Base-by-base conservation (phyloP, 2,888 invertebrate species). In the Drosophila demipolita region DNA sequence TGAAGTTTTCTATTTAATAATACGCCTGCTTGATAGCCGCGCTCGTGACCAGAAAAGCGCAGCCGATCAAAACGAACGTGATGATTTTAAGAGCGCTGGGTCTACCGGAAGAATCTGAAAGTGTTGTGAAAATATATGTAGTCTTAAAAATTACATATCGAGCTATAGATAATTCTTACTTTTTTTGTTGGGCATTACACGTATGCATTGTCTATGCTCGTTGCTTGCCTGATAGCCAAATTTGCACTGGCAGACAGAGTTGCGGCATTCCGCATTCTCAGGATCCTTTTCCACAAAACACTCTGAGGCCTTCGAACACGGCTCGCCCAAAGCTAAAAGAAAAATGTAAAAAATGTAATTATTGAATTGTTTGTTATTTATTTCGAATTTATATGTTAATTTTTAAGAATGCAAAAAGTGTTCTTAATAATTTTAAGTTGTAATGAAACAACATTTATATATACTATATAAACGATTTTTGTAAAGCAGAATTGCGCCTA, bases 31-130 rank as follows among this genome's bases (percentile, higher is more conserved):
- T 93, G 45, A 93, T 89, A 66, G 93, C 93, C 67, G 93, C 93
- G 83, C 92, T 92, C 75, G 93, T 93, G 73, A 93, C 91, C 61
- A 93, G 74, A 82, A 93, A 91, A 73, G 93, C 93, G 65, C 93
- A 91, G 63, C 92, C 92, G 74, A 93, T 93, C 77, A 93, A 78
- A 71, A 91, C 73, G 74, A 93, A 92, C 72, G 93, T 93, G 71
- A 93, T 92, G 77, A 93, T 91, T 91, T 93, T 93, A 73, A 93
- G 92, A 83, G 91, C 92, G 90, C 93, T 93, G 87, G 93, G 93
- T 83, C 93, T 92, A 82, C 92, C 92, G 93, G 93, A 93, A 93
- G 93, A 93, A 91, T 93, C 93, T 93, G 76, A 7, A 87, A 87
- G n/a, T 0, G 8, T 17, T 38, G 1, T 15, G 9, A 55, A 58